phyloP scores from a whole-genome alignment of 2,113 vertebrate genomes.

The Phycodurus eques region DNA sequence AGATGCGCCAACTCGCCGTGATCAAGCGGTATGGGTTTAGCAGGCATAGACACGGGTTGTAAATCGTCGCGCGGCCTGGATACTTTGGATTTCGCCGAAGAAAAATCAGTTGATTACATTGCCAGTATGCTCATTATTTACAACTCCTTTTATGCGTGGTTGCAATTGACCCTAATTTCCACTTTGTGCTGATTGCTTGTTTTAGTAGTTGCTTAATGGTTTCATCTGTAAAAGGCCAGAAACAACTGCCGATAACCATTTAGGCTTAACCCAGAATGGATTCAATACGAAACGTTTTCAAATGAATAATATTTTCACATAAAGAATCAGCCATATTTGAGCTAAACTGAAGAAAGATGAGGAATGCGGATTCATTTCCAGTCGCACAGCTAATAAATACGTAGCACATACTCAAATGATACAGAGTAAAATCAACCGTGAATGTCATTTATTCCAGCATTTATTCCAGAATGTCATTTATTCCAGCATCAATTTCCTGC shows the following conservation, averaged over 20 bases:
- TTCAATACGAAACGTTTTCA: background rate
- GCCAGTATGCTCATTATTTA: background rate
- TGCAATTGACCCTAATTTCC: background rate
- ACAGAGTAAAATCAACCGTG: too few relatives aligned
- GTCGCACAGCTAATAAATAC: background rate
- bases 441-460: too few relatives aligned
- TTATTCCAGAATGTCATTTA: too few relatives aligned
- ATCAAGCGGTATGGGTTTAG: constrained; percentile 12
- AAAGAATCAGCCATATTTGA: background rate
- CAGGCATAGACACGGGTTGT: constrained; percentile 16
- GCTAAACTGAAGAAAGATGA: too few relatives aligned
- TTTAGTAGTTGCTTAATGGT: background rate
- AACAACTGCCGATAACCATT: too few relatives aligned
- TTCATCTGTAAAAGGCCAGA: background rate
- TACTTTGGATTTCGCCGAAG: constrained; percentile 25
- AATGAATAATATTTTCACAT: background rate
- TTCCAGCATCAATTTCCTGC: background rate
- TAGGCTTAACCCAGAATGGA: background rate
- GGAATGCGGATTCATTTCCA: background rate
- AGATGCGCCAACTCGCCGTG: constrained; percentile 35
- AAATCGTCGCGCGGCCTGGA: constrained; percentile 46
- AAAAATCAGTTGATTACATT: background rate
- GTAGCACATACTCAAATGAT: too few relatives aligned
- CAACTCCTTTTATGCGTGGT: background rate
- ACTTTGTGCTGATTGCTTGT: background rate